Percentiles rank a stretch among this genome's conserved stretches.
phyloP scores from a whole-genome alignment of 53 echinoderm and acorn worm species.

The Astropecten irregularis region DNA sequence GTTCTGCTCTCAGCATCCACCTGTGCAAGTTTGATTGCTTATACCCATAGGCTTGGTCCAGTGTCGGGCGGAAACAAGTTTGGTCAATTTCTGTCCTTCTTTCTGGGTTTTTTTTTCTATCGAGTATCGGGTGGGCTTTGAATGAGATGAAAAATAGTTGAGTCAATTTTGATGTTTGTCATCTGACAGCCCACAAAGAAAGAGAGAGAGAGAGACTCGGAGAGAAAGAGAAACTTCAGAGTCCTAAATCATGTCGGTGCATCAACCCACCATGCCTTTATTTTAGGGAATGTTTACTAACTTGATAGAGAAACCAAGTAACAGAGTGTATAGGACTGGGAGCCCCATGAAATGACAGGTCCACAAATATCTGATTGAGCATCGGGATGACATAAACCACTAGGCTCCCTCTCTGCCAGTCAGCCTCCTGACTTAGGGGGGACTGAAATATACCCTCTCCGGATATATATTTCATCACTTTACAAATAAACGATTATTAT shows the following conservation, averaged over 20 bases:
- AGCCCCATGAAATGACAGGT: too few species aligned
- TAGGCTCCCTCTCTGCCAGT: too few species aligned
- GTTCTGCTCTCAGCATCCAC: conserved; percentile 18
- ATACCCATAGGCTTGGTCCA: conserved; percentile 16
- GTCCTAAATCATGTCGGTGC: conserved; percentile 1
- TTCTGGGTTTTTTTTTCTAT: too few species aligned
- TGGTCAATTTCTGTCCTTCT: too few species aligned
- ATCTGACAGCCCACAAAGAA: not conserved
- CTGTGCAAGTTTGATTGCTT: conserved; percentile 25
- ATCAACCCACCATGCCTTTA: not conserved
- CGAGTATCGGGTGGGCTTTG: too few species aligned
- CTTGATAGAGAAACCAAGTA: conserved; percentile 4
- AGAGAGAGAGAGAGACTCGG: too few species aligned
- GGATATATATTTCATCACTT: conserved; percentile 55
- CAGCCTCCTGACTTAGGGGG: too few species aligned
- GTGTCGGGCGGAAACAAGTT: too few species aligned
- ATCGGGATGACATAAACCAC: conserved; percentile 42
- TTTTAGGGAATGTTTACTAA: conserved; percentile 7
- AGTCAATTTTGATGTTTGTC: conserved; percentile 18
- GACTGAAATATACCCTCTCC: not conserved
- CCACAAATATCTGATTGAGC: not conserved
- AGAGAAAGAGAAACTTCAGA: conserved; percentile 23
- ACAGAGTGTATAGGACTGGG: too few species aligned
- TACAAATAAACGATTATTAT: conserved; percentile 57
- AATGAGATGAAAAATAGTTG: conserved; percentile 11